Conservation (phyloP, 2,888 invertebrate genomes). For the Plemyria rubiginata region DNA sequence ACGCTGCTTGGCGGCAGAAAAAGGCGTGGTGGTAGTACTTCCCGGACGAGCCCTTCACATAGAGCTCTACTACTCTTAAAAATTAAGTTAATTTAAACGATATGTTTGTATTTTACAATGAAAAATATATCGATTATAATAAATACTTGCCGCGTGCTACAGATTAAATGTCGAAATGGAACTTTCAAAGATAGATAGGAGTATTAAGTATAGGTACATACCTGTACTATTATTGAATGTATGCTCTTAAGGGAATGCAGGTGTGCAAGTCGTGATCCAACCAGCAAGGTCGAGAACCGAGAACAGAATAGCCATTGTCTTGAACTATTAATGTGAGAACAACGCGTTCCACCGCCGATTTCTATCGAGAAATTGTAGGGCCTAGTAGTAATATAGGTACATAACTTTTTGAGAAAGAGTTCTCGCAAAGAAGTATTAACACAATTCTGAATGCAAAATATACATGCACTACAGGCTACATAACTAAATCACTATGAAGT, state of each 20-base stretch:
- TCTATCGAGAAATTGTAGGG: slow-evolving; percentile 43
- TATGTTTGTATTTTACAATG: too few relatives aligned
- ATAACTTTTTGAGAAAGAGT: background rate
- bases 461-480: background rate
- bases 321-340: slow-evolving; percentile 52
- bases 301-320: slow-evolving; percentile 59
- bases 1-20: too few relatives aligned
- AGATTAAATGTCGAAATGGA: background rate
- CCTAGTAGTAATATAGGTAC: background rate
- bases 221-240: slow-evolving; percentile 18
- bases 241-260: slow-evolving; percentile 48
- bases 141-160: too few relatives aligned
- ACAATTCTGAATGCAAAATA: background rate
- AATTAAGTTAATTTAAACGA: too few relatives aligned
- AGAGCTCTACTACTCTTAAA: too few relatives aligned
- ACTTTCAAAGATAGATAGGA: background rate
- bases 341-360: slow-evolving; percentile 44
- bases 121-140: too few relatives aligned
- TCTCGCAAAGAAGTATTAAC: background rate
- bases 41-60: too few relatives aligned
- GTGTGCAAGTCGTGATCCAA: slow-evolving; percentile 65
- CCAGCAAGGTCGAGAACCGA: slow-evolving; percentile 61
- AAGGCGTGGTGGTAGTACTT: too few relatives aligned
- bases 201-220: background rate
- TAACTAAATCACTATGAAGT: too few relatives aligned